Evolutionary conservation across 2,888 invertebrate species (phyloP), one percentile per base, ranked within the genome.

Genomic region (Chrysomela aeneicollis): DNA sequence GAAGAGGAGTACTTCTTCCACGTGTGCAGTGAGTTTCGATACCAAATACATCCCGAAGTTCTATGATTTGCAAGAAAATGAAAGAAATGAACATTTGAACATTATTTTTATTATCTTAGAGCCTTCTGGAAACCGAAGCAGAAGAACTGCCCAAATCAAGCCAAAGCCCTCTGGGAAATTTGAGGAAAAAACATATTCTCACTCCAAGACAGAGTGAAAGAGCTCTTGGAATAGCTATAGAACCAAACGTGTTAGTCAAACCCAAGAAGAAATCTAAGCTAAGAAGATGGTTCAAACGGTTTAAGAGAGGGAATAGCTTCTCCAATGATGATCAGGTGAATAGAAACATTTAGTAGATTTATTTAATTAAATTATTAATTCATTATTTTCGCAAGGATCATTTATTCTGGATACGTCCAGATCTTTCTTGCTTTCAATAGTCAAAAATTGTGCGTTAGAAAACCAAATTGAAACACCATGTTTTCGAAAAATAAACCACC

Each of bases 1-100:
- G 79, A 95, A 95, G 79, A 85, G 94, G 69, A 94, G 94, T 79
- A 93, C 94, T 0, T 94, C 94, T 0, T 94, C 94, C 0, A 93
- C 94, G 12, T 94, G 94, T 73, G 92, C 93, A 59, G 91, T 91
- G 83, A 85, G 86, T 84, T 78, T 15, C 32, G 2, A n/a, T 15
- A 22, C 26, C 3, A 26, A 26, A 26, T 6, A 3, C 6, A 3
- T 26, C 26, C 26, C 26, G 6, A 26, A n/a, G n/a, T n/a, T n/a
- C n/a, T n/a, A n/a, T n/a, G n/a, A n/a, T n/a, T n/a, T n/a, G n/a
- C n/a, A n/a, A n/a, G n/a, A n/a, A n/a, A n/a, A n/a, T n/a, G n/a
- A n/a, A n/a, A n/a, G n/a, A n/a, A n/a, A n/a, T n/a, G n/a, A n/a
- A n/a, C n/a, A n/a, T n/a, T n/a, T n/a, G n/a, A n/a, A n/a, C n/a